Evolutionary conservation across 1,140 invertebrate species (phyloP), one percentile per base, ranked within the genome.

Genomic region (Zaprionus inermis): DNA sequence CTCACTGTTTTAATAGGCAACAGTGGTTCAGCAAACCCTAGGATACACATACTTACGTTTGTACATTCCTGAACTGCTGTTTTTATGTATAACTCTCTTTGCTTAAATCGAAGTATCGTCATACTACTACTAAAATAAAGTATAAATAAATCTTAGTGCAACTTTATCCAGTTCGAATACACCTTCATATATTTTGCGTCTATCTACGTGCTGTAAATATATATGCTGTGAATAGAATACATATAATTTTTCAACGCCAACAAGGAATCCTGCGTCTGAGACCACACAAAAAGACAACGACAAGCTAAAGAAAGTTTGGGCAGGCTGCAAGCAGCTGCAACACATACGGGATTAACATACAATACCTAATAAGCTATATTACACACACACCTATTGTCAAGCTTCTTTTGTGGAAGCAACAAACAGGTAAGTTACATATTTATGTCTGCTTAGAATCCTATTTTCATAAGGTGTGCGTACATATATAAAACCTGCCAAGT

Each of bases 261-360:
- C 24, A 59, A 28, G 12, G 52, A 36, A 32, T 41, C 30, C 41
- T n/a, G 36, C 56, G 70, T 81, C 72, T 56, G 20, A 22, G 49
- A 20, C 20, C 1, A 28, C 46, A 81, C 20, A 18, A 56, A 72
- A 61, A 66, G 46, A 46, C 54, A 72, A 68, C 55, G 61, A 56
- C 78, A 81, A 81, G 63, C 61, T 52, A 76, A 86, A 86, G 61
- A 63, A 57, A 71, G 75, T 78, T 84, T 60, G 55, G 78, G 51
- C 59, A 85, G 78, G 57, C 64, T 59, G 52, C 46, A 56, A 41
- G n/a, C 36, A 28, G 20, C 30, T 49, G 20, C 54, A 51, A 14
- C 36, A 56, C 32, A 49, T 16, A 24, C 30, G 67, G 52, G 36
- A 54, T 65, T 64, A 74, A 72, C 52, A 30, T 36, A 20, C 38